Base-by-base conservation (phyloP, 1,140 invertebrate genomes). In the Drosophila tani region DNA sequence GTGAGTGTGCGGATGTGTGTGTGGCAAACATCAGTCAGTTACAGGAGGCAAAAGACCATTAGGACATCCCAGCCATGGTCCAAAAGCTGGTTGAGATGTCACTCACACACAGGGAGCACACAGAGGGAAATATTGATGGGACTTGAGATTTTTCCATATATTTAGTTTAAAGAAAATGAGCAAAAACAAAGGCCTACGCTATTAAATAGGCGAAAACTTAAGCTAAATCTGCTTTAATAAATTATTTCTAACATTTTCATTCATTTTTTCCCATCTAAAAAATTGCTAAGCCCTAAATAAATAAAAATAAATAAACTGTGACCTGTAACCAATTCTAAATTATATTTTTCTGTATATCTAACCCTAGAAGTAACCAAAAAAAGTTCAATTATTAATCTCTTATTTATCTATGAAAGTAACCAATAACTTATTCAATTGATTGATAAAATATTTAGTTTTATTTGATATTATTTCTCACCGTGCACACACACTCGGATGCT, bases 31-130 rank as follows among this genome's bases (percentile, higher is more conserved):
- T 87, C 83, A 87, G 81, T 87, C 83, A 87, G 81, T 67, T 82
- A 82, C 83, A 86, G 83, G 83, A 76, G 84, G 74, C 79, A 77
- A 86, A 84, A 84, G 84, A 87, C 83, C 83, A 87, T 87, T 87
- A 87, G 84, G 84, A 70, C 57, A 29, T 38, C 66, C 46, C 74
- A 67, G 57, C 24, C 75, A 77, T 76, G 71, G 71, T 65, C 71
- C 74, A 76, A 43, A 38, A 69, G 75, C 75, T 78, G 75, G 83
- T 88, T 87, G 83, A 87, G 83, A 87, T 88, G 83, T 87, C 82
- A 84, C 78, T 81, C 82, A 83, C 84, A 87, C 81, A 51, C 58
- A 75, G 51, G 32, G 27, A 29, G 32, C 5, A n/a, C 68, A 59
- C 51, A 71, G 68, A 58, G 67, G 53, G 49, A 79, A 29, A 45